Conservation (phyloP, 1,140 invertebrate genomes). For the Formica selysi region DNA sequence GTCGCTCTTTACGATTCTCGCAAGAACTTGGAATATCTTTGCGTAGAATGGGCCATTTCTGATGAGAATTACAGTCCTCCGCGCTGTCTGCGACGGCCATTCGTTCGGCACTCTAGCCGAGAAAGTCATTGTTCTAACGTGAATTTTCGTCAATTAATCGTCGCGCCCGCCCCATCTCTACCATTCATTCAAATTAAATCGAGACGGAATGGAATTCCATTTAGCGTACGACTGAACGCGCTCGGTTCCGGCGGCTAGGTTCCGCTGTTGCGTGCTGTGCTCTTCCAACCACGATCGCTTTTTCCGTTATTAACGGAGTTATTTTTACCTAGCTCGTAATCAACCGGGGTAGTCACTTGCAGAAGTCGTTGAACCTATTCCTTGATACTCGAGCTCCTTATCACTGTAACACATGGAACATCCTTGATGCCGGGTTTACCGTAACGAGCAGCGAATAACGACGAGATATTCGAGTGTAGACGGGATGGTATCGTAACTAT, state of each 20-base stretch:
- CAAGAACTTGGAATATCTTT: slow-evolving; percentile 71
- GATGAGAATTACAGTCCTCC: slow-evolving; percentile 67
- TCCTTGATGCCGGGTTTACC: background rate
- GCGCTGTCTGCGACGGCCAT: slow-evolving; percentile 60
- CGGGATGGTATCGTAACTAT: background rate
- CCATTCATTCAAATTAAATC: slow-evolving; percentile 66
- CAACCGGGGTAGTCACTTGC: slow-evolving; percentile 24
- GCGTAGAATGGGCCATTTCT: slow-evolving; percentile 66
- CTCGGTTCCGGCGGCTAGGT: slow-evolving; percentile 28
- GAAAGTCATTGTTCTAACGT: slow-evolving; percentile 70
- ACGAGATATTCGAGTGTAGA: slow-evolving; percentile 1
- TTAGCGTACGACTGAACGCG: slow-evolving; percentile 47
- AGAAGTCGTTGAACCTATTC: slow-evolving; percentile 48
- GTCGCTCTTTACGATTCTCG: slow-evolving; percentile 57
- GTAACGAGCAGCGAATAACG: slow-evolving; percentile 28
- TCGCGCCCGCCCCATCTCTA: slow-evolving; percentile 7
- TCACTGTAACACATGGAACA: slow-evolving; percentile 24
- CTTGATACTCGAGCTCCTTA: slow-evolving; percentile 26
- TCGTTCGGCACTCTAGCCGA: slow-evolving; percentile 37
- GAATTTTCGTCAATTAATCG: slow-evolving; percentile 75
- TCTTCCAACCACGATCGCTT: slow-evolving; percentile 20
- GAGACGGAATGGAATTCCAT: slow-evolving; percentile 70
- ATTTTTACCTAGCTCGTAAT: slow-evolving; percentile 51
- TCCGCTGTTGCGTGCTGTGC: slow-evolving; percentile 38
- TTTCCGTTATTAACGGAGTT: slow-evolving; percentile 60